phyloP scores from a whole-genome alignment of 2,113 vertebrate species.

The Triplophysa siluroides region DNA sequence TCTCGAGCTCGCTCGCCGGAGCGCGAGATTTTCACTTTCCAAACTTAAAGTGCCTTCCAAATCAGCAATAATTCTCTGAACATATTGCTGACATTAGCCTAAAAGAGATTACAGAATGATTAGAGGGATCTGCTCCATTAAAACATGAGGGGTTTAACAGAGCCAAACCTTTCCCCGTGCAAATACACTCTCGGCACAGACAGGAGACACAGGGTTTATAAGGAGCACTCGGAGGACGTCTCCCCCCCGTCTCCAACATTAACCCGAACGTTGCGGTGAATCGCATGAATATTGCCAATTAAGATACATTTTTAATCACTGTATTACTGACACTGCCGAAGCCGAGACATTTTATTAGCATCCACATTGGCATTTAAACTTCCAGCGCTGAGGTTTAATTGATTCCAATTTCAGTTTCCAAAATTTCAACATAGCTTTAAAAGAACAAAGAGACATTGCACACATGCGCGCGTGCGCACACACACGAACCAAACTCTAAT shows the following conservation, averaged over 20 bases:
- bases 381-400: slow-evolving; percentile 48
- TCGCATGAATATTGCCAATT: slow-evolving; percentile 35
- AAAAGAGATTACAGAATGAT: slow-evolving; percentile 52
- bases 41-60: slow-evolving; percentile 34
- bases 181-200: slow-evolving; percentile 39
- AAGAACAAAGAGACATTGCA: slow-evolving; percentile 45
- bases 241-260: slow-evolving; percentile 23
- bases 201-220: slow-evolving; percentile 24
- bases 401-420: slow-evolving; percentile 64
- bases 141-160: slow-evolving; percentile 38
- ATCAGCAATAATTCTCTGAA: slow-evolving; percentile 52
- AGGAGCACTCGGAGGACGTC: slow-evolving; percentile 7
- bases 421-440: slow-evolving; percentile 62
- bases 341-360: slow-evolving; percentile 28
- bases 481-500: slow-evolving; percentile 47
- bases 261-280: slow-evolving; percentile 23
- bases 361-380: slow-evolving; percentile 31
- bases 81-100: slow-evolving; percentile 53
- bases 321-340: slow-evolving; percentile 43
- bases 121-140: slow-evolving; percentile 50
- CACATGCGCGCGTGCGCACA: slow-evolving; percentile 5
- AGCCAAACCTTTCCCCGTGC: slow-evolving; percentile 36
- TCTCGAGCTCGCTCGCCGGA: slow-evolving; percentile 37
- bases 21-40: slow-evolving; percentile 37
- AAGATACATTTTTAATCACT: slow-evolving; percentile 40